A percentile compares a stretch with the other conserved stretches of the same genome.
phyloP scores from a whole-genome alignment of 2,888 invertebrate genomes.

The Tiphia femorata region DNA sequence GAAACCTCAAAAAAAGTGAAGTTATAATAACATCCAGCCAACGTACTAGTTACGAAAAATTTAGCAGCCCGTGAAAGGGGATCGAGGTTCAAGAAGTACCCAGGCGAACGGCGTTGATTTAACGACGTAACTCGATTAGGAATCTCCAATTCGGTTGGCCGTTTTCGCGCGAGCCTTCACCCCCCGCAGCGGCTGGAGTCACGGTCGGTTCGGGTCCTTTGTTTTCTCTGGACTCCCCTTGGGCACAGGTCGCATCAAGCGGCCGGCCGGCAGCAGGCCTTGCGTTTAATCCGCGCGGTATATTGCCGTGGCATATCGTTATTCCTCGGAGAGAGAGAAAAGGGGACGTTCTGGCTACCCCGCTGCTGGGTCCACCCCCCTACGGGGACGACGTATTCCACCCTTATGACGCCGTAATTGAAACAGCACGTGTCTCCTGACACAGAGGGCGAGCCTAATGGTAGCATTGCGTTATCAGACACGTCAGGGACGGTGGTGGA shows the following conservation, averaged over 20 bases:
- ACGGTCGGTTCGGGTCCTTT: background rate
- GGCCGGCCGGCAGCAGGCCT: background rate
- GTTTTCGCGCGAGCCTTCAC: too few species aligned
- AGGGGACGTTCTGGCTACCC: too few species aligned
- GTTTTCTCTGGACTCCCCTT: background rate
- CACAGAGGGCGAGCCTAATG: constrained; percentile 47
- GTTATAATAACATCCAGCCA: too few species aligned
- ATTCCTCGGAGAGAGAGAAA: constrained; percentile 15
- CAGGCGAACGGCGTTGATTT: too few species aligned
- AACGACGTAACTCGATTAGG: too few species aligned
- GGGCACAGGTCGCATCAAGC: background rate
- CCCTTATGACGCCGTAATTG: constrained; percentile 45
- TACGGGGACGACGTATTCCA: background rate
- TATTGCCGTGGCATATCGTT: constrained; percentile 17
- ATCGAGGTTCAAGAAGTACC: too few species aligned
- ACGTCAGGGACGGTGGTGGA: constrained; percentile 22
- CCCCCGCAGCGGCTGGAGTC: too few species aligned
- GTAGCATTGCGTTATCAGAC: constrained; percentile 50
- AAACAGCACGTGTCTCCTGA: constrained; percentile 56
- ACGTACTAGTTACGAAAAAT: too few species aligned
- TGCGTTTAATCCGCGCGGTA: background rate
- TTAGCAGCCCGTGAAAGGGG: too few species aligned
- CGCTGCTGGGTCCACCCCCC: too few species aligned
- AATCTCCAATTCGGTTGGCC: too few species aligned
- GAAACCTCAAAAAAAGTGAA: too few species aligned